Evolutionary conservation across 1,140 invertebrate species (phyloP).

Genomic region (Wiebesia pumilae): DNA sequence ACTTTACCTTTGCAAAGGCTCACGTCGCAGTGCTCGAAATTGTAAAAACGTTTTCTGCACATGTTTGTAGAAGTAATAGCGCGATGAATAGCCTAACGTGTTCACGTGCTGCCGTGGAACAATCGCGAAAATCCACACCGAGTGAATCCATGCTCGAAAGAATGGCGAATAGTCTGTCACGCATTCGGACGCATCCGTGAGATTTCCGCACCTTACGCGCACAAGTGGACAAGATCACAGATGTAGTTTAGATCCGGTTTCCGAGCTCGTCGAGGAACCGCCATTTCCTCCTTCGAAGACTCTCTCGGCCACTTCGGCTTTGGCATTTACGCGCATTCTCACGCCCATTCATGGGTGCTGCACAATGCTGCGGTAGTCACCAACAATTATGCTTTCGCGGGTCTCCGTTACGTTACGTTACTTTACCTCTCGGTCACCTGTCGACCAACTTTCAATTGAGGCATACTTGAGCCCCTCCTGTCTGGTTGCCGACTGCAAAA

Average conservation of each 20-base stretch:
- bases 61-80: background rate
- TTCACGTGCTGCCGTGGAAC: too few species aligned
- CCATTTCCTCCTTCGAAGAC: constrained; percentile 38
- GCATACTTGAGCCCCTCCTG: background rate
- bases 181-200: background rate
- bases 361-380: background rate
- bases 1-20: too few species aligned
- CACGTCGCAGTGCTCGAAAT: too few species aligned
- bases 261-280: background rate
- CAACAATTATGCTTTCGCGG: background rate
- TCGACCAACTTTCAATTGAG: constrained; percentile 19
- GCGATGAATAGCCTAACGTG: background rate
- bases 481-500: background rate
- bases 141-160: too few species aligned
- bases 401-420: background rate
- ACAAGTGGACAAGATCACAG: background rate
- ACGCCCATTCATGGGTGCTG: background rate
- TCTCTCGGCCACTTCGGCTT: too few species aligned
- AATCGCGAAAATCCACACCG: constrained; percentile 19
- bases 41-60: too few species aligned
- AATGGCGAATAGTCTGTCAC: background rate
- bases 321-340: too few species aligned
- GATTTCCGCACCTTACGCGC: background rate
- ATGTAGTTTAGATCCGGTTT: constrained; percentile 39
- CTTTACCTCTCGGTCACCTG: background rate